Conservation (phyloP, 2,113 vertebrate species). For the Acrocephalus arundinaceus region DNA sequence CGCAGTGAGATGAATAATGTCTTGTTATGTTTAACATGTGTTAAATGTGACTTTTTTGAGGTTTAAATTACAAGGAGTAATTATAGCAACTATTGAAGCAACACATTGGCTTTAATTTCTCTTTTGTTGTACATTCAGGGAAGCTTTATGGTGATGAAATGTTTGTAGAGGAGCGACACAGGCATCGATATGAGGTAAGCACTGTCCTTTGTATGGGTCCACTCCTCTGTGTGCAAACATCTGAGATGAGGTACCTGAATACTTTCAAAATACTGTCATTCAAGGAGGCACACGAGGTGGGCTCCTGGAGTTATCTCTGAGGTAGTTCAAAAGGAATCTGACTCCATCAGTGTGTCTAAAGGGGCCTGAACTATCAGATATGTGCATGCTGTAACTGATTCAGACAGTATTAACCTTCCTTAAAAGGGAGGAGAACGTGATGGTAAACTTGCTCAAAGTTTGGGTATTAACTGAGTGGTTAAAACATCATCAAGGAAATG, state of each 20-base stretch:
- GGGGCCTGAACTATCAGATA: neutral
- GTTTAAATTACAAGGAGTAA: neutral
- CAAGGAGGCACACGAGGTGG: neutral
- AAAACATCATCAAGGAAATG: neutral
- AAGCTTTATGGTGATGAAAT: constrained; percentile 76
- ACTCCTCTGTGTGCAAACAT: neutral
- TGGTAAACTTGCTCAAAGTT: neutral
- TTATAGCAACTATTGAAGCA: neutral
- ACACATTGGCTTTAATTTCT: neutral
- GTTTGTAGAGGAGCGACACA: constrained; percentile 80
- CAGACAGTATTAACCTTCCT: neutral
- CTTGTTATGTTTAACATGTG: neutral
- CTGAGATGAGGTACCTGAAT: neutral
- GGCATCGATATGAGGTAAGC: constrained; percentile 80
- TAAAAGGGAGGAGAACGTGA: neutral
- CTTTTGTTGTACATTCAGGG: constrained; percentile 61
- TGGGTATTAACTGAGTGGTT: neutral
- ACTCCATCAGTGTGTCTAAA: neutral
- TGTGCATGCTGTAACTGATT: neutral
- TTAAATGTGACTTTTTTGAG: neutral
- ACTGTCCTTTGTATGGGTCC: neutral
- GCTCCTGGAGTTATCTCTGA: neutral
- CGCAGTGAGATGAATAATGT: neutral
- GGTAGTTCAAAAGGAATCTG: neutral
- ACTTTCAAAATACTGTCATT: neutral